Base-by-base conservation (phyloP, 2,888 invertebrate species). In the Trilocha varians region DNA sequence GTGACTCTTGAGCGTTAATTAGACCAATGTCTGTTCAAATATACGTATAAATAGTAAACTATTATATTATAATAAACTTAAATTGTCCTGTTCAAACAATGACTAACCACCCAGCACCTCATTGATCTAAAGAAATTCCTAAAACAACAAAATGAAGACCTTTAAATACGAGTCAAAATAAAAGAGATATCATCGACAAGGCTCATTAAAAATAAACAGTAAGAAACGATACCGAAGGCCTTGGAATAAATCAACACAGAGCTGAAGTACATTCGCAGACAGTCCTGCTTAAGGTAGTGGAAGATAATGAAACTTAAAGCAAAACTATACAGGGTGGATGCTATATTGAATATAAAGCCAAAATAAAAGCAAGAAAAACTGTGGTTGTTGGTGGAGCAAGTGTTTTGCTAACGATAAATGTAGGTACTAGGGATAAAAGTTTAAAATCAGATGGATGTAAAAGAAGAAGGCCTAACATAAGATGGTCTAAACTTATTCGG, bases 241-340 rank as follows among this genome's bases (percentile, higher is more conserved):
- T 34, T 17, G 39, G 34, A 39, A 39, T 39, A 39, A 39, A 39
- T 39, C 39, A 39, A 39, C 39, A 34, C 16, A n/a, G 33, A 39
- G 34, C 32, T 32, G 32, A 16, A 39, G 34, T 17, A 39, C 17
- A 17, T 34, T n/a, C 6, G 25, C 25, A 25, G 11, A 6, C 25
- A 9, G 14, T 13, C 11, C 32, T 5, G 32, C 25, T 41, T 16
- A 32, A 37, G 25, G 34, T 25, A 34, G 38, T 18, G 36, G 16
- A 9, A 38, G 34, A 16, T 42, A 42, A 38, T 39, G 38, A 35
- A 35, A 42, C 34, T 38, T 5, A 25, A 25, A 25, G 25, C 6
- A 5, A 25, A 25, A 9, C 25, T 25, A 25, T 25, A 25, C 11
- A 25, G 11, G 6, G 25, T 11, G 11, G 25, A 25, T 4, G 25